A percentile compares a stretch with the other conserved stretches of the same genome.
Conservation (phyloP, 2,797 vertebrate species). For the Crocidura indochinensis region DNA sequence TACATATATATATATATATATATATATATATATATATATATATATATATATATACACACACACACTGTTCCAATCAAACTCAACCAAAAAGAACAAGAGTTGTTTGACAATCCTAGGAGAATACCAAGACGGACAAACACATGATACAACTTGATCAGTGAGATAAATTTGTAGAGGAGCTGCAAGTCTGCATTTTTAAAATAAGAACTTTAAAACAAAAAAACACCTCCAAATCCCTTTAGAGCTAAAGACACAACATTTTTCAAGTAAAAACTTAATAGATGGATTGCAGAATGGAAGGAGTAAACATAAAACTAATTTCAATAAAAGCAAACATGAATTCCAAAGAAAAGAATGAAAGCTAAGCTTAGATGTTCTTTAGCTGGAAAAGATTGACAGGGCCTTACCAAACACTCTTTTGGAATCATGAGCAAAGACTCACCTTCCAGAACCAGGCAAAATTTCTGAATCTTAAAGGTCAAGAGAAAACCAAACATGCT, state of each 20-base stretch:
- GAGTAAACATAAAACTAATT: conserved; percentile 36
- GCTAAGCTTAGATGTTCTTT: not conserved
- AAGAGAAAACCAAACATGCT: not conserved
- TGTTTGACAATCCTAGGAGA: not conserved
- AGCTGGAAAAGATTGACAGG: not conserved
- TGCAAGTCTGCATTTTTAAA: conserved; percentile 32
- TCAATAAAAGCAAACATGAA: conserved; percentile 39
- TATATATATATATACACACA: too few relatives aligned
- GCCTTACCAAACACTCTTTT: not conserved
- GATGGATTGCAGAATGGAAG: conserved; percentile 12
- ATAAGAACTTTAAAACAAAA: not conserved
- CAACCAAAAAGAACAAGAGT: too few relatives aligned
- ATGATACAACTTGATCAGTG: not conserved
- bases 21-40: too few relatives aligned
- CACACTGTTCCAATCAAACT: not conserved
- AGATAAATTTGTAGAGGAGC: not conserved
- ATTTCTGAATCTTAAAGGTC: conserved; percentile 43
- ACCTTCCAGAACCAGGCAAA: not conserved
- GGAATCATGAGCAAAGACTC: not conserved
- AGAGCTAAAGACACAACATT: conserved; percentile 55
- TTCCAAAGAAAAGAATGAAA: not conserved
- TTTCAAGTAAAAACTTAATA: conserved; percentile 8
- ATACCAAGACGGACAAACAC: not conserved
- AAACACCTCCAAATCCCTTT: not conserved
- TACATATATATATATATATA: too few relatives aligned